Evolutionary conservation across 2,888 invertebrate species (phyloP).

Genomic region (Herminia tarsipennalis): DNA sequence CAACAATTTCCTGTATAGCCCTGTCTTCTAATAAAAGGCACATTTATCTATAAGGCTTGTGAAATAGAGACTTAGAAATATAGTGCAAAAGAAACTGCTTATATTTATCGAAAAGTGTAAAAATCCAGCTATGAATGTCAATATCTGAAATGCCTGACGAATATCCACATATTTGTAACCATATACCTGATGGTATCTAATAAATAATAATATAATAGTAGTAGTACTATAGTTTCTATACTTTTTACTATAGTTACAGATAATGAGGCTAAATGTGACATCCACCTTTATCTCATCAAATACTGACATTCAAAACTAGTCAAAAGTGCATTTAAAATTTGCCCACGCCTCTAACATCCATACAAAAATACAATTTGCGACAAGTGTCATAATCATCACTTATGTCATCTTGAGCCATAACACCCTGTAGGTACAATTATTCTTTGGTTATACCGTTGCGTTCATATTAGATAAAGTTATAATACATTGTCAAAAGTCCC

Average conservation of each 20-base stretch:
- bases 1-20: background rate
- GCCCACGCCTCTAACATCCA: slow-evolving; percentile 2
- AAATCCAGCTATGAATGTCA: slow-evolving; percentile 5
- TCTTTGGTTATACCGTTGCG: slow-evolving; percentile 36
- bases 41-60: slow-evolving; percentile 9
- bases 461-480: slow-evolving; percentile 2
- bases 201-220: too few relatives aligned
- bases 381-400: slow-evolving; percentile 36
- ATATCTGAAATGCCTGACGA: too few relatives aligned
- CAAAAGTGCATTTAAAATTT: slow-evolving; percentile 7
- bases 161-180: too few relatives aligned
- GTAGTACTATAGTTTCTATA: too few relatives aligned
- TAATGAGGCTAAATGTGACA: too few relatives aligned
- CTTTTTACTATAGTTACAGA: too few relatives aligned
- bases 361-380: slow-evolving; percentile 26
- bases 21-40: too few relatives aligned
- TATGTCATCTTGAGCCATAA: slow-evolving; percentile 30
- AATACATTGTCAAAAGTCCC: slow-evolving; percentile 1
- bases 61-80: background rate
- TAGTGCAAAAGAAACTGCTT: background rate
- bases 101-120: background rate
- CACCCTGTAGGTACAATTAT: slow-evolving; percentile 31
- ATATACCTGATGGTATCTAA: too few relatives aligned
- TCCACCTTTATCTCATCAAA: background rate
- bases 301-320: slow-evolving; percentile 7